Percentiles rank a stretch among this genome's conserved stretches.
Conservation (phyloP, 2,797 vertebrate genomes). For the Fratercula arctica region DNA sequence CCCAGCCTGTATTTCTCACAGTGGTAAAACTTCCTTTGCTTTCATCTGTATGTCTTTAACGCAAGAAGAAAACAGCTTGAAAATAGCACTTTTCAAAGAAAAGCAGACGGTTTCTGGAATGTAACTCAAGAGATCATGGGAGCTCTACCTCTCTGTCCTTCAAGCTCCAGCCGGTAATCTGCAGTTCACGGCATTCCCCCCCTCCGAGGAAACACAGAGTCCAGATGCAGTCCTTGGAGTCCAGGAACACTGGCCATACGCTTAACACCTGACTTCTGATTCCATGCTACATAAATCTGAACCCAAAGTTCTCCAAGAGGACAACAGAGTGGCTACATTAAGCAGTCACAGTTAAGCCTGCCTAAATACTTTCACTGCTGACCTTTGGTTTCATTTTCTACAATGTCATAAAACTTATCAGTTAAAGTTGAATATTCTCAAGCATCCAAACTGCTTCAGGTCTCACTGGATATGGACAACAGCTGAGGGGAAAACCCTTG, state of each 20-base stretch:
- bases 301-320: not conserved
- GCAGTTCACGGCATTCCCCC: not conserved
- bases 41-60: not conserved
- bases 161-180: not conserved
- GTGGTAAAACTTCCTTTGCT: not conserved
- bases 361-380: not conserved
- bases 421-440: not conserved
- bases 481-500: not conserved
- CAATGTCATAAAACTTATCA: not conserved
- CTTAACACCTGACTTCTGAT: not conserved
- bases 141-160: not conserved
- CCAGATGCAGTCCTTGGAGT: not conserved
- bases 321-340: not conserved
- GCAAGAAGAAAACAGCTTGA: not conserved
- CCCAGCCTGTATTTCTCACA: not conserved
- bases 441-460: not conserved
- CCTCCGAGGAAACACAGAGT: not conserved
- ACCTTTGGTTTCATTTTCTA: not conserved
- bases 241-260: not conserved
- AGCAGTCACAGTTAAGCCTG: not conserved
- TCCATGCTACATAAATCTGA: not conserved
- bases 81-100: not conserved
- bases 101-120: not conserved
- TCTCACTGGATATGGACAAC: not conserved
- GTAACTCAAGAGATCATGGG: not conserved